These are phyloP conservation scores for Enteromius trimaculatus DNA, from an alignment of 2,797 vertebrate species.

Conservation along the genomic window DNA sequence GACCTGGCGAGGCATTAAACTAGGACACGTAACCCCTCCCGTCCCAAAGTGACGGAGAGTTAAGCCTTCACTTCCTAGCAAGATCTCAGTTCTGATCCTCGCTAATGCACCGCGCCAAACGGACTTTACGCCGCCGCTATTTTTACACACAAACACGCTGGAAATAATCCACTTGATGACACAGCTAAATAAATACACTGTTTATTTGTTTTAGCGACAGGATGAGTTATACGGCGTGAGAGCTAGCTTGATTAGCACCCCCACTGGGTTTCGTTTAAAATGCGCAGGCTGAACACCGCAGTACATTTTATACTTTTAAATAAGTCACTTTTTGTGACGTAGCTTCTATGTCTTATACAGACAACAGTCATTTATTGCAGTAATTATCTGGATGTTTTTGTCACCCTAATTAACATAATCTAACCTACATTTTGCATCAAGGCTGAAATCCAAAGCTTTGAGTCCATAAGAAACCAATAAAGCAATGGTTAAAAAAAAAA, in stretches of 20 bases:
- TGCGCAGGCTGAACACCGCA: background rate
- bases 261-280: background rate
- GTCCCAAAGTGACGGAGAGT: background rate
- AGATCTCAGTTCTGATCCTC: conserved; percentile 43
- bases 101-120: conserved; percentile 36
- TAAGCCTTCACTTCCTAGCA: conserved; percentile 45
- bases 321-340: background rate
- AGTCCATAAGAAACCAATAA: background rate
- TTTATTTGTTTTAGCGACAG: background rate
- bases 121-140: background rate
- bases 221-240: no score
- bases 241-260: conserved; percentile 5
- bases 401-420: background rate
- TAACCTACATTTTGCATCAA: background rate
- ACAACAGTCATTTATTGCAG: background rate
- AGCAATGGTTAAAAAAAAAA: background rate
- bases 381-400: background rate
- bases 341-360: background rate
- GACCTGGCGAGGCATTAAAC: conserved; percentile 7
- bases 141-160: conserved; percentile 26
- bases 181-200: background rate
- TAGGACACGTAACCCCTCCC: conserved; percentile 24
- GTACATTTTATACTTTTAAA: background rate
- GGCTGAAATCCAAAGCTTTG: background rate
- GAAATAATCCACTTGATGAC: conserved; percentile 24